These are phyloP conservation scores for Agonopterix alstromeriana DNA, from an alignment of 2,888 invertebrate species.

Conservation along the genomic window DNA sequence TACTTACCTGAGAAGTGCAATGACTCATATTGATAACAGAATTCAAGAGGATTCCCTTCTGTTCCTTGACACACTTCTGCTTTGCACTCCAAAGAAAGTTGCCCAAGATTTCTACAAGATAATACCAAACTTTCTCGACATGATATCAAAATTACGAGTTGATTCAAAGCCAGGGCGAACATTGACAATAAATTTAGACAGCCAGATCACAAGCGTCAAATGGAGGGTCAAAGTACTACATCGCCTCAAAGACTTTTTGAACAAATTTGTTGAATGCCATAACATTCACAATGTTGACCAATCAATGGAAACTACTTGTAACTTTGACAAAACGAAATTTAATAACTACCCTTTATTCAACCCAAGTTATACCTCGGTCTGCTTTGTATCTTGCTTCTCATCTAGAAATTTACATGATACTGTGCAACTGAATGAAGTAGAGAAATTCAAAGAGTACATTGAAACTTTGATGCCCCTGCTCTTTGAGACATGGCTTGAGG, in stretches of 20 bases:
- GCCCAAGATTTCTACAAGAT: conserved; percentile 82
- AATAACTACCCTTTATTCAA: conserved; percentile 50
- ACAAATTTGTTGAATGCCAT: conserved; percentile 46
- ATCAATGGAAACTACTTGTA: conserved; percentile 19
- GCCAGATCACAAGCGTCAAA: conserved; percentile 84
- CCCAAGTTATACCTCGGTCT: conserved; percentile 43
- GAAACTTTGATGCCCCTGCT: conserved; percentile 85
- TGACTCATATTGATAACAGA: conserved; percentile 89
- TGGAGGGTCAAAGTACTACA: conserved; percentile 88
- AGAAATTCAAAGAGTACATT: conserved; percentile 78
- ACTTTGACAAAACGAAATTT: conserved; percentile 36
- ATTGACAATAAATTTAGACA: conserved; percentile 81
- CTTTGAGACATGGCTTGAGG: conserved; percentile 91
- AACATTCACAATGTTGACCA: conserved; percentile 25
- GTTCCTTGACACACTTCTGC: conserved; percentile 86
- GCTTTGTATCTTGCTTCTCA: conserved; percentile 57
- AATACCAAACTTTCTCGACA: conserved; percentile 87
- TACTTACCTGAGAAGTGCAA: conserved; percentile 89
- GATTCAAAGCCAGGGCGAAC: conserved; percentile 82
- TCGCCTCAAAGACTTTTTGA: conserved; percentile 77
- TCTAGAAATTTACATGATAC: conserved; percentile 47
- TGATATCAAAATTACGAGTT: conserved; percentile 85
- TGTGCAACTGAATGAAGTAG: conserved; percentile 51
- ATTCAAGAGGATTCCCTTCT: conserved; percentile 90
- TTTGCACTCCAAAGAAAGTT: conserved; percentile 80